Conservation (phyloP, 2,113 vertebrate genomes). For the Siphamia tubifer region DNA sequence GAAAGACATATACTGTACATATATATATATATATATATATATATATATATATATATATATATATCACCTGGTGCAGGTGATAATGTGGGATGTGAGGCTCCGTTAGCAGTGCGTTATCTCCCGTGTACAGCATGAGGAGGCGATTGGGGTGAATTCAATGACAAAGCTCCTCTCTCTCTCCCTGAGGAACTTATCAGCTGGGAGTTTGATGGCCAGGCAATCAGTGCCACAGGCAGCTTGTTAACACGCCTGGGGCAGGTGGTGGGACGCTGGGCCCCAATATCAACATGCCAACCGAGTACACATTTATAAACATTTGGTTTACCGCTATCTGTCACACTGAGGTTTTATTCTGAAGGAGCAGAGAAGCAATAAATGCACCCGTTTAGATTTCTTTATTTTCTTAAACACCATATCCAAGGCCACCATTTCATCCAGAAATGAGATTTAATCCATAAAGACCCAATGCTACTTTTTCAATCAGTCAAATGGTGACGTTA, state of each 20-base stretch:
- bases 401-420: slow-evolving; percentile 11
- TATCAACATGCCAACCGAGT: slow-evolving; percentile 48
- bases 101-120: slow-evolving; percentile 49
- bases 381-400: slow-evolving; percentile 5
- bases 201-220: slow-evolving; percentile 70
- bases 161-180: slow-evolving; percentile 48
- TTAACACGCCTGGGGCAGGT: slow-evolving; percentile 73
- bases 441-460: too few relatives aligned
- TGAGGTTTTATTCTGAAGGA: slow-evolving; percentile 13
- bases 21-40: slow-evolving; percentile 22
- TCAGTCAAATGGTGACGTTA: too few relatives aligned
- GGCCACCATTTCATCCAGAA: background rate
- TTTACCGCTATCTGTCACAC: slow-evolving; percentile 22
- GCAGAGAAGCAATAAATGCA: background rate
- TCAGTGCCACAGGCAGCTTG: slow-evolving; percentile 71
- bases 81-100: slow-evolving; percentile 17
- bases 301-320: slow-evolving; percentile 28
- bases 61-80: background rate
- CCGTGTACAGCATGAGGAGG: slow-evolving; percentile 54
- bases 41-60: slow-evolving; percentile 21
- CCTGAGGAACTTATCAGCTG: slow-evolving; percentile 68
- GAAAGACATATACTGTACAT: too few relatives aligned
- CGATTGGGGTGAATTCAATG: slow-evolving; percentile 66
- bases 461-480: too few relatives aligned
- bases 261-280: slow-evolving; percentile 45